Base-by-base conservation (phyloP, 1,140 invertebrate genomes). In the Dinoponera quadriceps region DNA sequence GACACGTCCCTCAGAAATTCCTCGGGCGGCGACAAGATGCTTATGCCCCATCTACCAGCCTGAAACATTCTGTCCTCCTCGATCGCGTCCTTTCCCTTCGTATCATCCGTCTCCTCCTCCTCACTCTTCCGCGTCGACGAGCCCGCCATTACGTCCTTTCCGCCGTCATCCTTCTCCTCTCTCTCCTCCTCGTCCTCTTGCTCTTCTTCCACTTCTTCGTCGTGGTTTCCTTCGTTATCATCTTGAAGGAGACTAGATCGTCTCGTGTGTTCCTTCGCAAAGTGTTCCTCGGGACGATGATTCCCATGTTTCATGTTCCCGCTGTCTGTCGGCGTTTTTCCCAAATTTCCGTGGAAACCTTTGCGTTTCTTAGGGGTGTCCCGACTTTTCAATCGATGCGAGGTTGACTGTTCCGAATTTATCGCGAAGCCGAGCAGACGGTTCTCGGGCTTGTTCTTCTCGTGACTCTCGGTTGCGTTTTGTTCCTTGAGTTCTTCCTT, bases 41-140 rank as follows among this genome's bases (percentile, higher is more conserved):
- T 85, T 65, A 77, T 83, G 49, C 82, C 65, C 85, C 83, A 59
- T 49, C 78, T 65, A 78, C 66, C 84, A 49, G 69, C 59, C 44
- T 27, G 66, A 84, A 83, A 84, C 78, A 29, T 38, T 51, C 38
- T 33, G 44, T 62, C 27, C 51, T 51, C 25, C 1, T 29, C 57
- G 29, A 16, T 49, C 78, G 16, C 20, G 18, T 62, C 25, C 4
- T 73, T 60, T 44, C 38, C 16, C 60, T 0, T n/a, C 49, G 57
- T 11, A 16, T 38, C 20, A n/a, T 66, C 48, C 14, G 14, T 44
- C 18, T 69, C 14, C 18, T 57, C 38, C 38, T 44, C 3, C 11
- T 80, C 22, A 14, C 14, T 48, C n/a, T 80, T 80, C 51, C 33
- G 16, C 63, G 14, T 25, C 51, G 18, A 57, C 18, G 22, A 29